Evolutionary conservation across 2,113 vertebrate species (phyloP), one percentile per base, ranked within the genome.

Genomic region (Callionymus lyra): DNA sequence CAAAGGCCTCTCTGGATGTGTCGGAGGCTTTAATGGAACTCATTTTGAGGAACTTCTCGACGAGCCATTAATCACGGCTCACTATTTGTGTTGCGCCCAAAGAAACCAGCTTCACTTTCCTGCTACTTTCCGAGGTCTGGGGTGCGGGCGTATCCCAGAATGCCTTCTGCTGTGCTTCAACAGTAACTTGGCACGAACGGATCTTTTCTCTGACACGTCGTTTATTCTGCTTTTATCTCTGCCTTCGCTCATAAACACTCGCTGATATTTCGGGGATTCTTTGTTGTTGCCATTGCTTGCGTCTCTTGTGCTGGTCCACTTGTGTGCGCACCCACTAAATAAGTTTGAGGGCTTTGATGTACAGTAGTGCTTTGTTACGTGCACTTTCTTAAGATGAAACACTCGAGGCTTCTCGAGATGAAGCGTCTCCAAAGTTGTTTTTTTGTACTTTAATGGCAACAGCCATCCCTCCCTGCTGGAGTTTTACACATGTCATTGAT

Each of bases 191-290:
- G 59, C 11, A 17, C 33, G 34, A 1, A 38, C 9, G 6, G 48
- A 31, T 54, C 42, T 47, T n/a, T 40, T 42, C 40, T 33, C 48
- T 17, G 56, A 58, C 53, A 65, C 53, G n/a, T 56, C 51, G 13
- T 50, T 53, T 38, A 41, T 46, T 3, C 57, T 34, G 16, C 51
- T 63, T 63, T 48, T 45, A 63, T 68, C 68, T 70, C 47, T n/a
- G 6, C 38, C 6, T 16, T 6, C 2, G 41, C 57, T 65, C 45
- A 49, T 64, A 42, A 58, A 62, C 42, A 35, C 53, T 34, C 59
- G 51, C 46, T 55, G 56, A 42, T 57, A 47, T 48, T 19, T 38
- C 42, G 34, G 44, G 9, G 27, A 45, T 12, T 36, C 43, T 43
- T 46, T 52, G 50, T 53, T 36, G 21, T 36, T 10, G 12, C 48